Percentiles rank a stretch among this genome's conserved stretches.
phyloP scores from a whole-genome alignment of 1,140 invertebrate genomes.

The Colletes gigas region DNA sequence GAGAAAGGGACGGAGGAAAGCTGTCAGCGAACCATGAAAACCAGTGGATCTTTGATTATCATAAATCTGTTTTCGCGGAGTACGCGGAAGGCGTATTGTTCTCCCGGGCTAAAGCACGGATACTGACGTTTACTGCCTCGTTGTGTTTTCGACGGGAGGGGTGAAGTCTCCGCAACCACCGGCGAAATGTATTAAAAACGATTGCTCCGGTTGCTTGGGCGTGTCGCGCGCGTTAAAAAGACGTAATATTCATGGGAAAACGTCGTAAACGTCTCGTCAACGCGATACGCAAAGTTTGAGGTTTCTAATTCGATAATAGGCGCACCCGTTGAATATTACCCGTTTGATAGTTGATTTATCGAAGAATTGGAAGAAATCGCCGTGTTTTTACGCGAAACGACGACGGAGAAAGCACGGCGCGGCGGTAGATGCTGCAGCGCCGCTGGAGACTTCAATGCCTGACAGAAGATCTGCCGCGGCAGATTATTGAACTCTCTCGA shows the following conservation, averaged over 20 bases:
- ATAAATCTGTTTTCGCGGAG: constrained; percentile 58
- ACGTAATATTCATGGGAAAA: not conserved
- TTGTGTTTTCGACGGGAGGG: constrained; percentile 30
- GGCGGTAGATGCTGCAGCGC: constrained; percentile 26
- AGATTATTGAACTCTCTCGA: constrained; percentile 67
- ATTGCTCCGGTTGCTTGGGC: not conserved
- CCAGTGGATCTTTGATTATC: constrained; percentile 62
- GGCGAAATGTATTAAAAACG: constrained; percentile 25
- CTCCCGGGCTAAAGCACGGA: constrained; percentile 23
- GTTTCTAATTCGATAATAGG: not conserved
- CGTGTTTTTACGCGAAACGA: constrained; percentile 25
- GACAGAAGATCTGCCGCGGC: constrained; percentile 50
- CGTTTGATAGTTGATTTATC: constrained; percentile 14
- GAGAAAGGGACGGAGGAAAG: not conserved
- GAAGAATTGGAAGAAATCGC: not conserved
- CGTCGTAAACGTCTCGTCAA: not conserved
- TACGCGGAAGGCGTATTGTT: constrained; percentile 24
- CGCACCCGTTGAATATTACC: no score
- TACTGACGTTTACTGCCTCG: constrained; percentile 56
- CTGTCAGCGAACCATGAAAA: constrained; percentile 23
- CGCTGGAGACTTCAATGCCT: constrained; percentile 72
- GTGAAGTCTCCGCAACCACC: constrained; percentile 7
- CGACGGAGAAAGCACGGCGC: constrained; percentile 12
- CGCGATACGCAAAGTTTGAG: not conserved
- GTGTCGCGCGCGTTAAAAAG: not conserved